Evolutionary conservation across 1,140 invertebrate species (phyloP), one percentile per base, ranked within the genome.

Genomic region (Oedothorax gibbosus): DNA sequence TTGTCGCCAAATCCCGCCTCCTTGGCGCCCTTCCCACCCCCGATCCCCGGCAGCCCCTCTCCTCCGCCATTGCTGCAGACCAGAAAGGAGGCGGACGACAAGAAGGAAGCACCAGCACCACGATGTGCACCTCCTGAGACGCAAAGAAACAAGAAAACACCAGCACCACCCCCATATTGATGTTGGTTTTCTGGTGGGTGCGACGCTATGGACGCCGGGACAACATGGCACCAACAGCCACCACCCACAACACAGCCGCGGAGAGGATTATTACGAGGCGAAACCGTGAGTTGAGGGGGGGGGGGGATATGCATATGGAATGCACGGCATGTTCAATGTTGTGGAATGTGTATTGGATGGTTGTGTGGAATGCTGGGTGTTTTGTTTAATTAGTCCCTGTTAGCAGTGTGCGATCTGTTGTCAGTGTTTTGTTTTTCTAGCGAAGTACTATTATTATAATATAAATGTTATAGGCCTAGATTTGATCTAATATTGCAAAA

Each of bases 171-270:
- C 50, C 35, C 20, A 9, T 49, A 54, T 50, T 50, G 77, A 79
- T 79, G 77, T 68, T 79, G 77, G 77, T 79, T 11, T 79, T 79
- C 49, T 79, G 77, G 77, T 79, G 77, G 77, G 77, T 64, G 50
- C 66, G 77, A 68, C 77, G 77, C 64, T 79, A 68, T 68, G 77
- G 77, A 62, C 57, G 77, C 50, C 69, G 35, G 12, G 14, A 49
- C 12, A 12, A 62, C 51, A 54, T 62, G 18, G 35, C 62, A n/a
- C 20, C 21, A 50, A 9, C 76, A 12, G 56, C 56, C 49, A 14
- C 75, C 60, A n/a, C 50, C 50, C 11, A 15, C 15, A 71, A 51
- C 11, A 11, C 72, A 18, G 10, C 20, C 18, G 14, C 60, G 60
- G 18, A 62, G 18, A 62, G 18, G 18, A 62, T 15, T 15, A 62